Conservation (phyloP, 2,113 vertebrate species). For the Willisornis vidua region DNA sequence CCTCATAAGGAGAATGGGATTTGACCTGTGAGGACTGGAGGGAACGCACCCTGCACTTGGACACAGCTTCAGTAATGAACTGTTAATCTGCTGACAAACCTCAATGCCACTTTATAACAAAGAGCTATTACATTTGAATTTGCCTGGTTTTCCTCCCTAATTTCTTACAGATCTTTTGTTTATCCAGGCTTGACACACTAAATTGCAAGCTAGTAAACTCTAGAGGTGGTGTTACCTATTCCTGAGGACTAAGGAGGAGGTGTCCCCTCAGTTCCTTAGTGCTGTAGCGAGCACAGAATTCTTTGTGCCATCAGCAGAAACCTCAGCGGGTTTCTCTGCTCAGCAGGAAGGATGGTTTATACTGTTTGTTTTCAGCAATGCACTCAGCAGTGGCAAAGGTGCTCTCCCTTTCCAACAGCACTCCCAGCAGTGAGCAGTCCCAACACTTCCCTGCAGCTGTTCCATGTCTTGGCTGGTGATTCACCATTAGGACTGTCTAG, state of each 20-base stretch:
- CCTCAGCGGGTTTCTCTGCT: not conserved
- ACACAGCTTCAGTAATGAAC: not conserved
- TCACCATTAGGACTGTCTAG: not conserved
- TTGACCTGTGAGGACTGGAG: not conserved
- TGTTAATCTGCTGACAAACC: not conserved
- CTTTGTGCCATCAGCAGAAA: not conserved
- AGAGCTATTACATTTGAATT: not conserved
- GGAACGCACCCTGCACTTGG: not conserved
- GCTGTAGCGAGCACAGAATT: not conserved
- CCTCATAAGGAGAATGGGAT: not conserved
- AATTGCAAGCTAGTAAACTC: not conserved
- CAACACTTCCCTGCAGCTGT: not conserved
- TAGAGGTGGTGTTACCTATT: not conserved
- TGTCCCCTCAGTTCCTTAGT: not conserved
- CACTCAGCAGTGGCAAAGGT: not conserved
- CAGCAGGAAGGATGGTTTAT: not conserved
- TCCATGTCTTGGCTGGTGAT: not conserved
- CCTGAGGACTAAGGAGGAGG: not conserved
- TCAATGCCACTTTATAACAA: not conserved
- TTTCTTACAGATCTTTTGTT: not conserved
- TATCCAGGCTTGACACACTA: not conserved
- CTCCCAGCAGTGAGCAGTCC: not conserved
- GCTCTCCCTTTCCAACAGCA: not conserved
- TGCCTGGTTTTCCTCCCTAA: not conserved
- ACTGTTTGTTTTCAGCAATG: not conserved